These are phyloP conservation scores for Cryptops parisi DNA, from an alignment of 2,888 invertebrate species.

Conservation along the genomic window DNA sequence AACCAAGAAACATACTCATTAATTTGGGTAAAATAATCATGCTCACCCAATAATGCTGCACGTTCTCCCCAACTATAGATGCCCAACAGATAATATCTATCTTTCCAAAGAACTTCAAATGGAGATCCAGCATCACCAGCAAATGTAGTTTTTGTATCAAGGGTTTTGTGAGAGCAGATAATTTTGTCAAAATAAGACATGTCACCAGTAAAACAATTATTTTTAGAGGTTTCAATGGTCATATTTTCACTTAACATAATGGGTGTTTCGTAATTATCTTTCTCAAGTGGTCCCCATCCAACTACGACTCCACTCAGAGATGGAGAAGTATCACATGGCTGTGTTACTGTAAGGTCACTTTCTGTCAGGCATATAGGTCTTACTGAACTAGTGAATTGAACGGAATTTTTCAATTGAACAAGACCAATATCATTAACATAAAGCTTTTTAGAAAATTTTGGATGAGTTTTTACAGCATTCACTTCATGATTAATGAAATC, in stretches of 20 bases:
- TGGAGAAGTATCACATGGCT: not conserved
- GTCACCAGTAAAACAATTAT: not conserved
- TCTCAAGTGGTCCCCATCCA: not conserved
- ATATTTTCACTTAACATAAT: not conserved
- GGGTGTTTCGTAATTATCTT: not conserved
- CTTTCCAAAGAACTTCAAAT: not conserved
- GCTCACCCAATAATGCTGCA: not conserved
- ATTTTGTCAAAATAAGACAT: not conserved
- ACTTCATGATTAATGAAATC: not conserved
- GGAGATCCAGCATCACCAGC: not conserved
- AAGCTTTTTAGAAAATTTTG: not conserved
- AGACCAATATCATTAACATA: not conserved
- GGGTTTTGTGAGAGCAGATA: not conserved
- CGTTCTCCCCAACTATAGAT: not conserved
- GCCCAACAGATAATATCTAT: not conserved
- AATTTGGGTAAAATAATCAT: not conserved
- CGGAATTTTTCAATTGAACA: not conserved
- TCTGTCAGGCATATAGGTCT: not conserved
- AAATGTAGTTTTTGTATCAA: not conserved
- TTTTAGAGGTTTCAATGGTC: not conserved
- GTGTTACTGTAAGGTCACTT: not conserved
- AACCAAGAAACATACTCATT: not conserved
- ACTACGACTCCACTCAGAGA: not conserved
- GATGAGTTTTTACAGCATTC: not conserved
- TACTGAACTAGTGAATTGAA: not conserved